These are phyloP conservation scores for Myotis vivesi DNA, from an alignment of 2,797 vertebrate genomes.

Conservation along the genomic window DNA sequence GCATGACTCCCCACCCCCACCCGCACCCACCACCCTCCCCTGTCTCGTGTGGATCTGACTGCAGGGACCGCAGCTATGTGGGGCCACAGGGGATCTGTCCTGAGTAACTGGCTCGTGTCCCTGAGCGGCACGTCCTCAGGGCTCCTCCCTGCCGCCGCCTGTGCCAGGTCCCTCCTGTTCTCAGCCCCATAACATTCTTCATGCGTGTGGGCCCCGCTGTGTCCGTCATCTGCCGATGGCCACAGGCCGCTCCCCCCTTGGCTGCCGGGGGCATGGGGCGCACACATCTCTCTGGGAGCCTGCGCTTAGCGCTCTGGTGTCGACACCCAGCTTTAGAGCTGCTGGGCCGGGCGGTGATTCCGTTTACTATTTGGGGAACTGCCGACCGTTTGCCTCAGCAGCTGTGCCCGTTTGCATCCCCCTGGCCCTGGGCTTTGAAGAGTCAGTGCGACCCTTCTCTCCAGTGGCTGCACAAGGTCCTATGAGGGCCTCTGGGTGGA, in stretches of 20 bases:
- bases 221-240: background rate
- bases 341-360: background rate
- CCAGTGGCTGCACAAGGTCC: background rate
- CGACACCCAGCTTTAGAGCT: no score
- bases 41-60: background rate
- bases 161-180: background rate
- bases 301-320: background rate
- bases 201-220: no score
- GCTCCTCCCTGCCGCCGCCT: no score
- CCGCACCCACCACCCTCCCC: background rate
- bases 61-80: background rate
- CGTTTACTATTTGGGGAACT: background rate
- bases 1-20: background rate
- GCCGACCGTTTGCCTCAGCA: rapidly evolving
- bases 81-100: background rate
- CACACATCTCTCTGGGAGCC: background rate
- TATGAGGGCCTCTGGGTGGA: background rate
- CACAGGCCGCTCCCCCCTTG: background rate
- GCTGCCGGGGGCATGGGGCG: background rate
- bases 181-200: background rate
- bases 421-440: background rate
- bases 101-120: background rate
- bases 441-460: background rate
- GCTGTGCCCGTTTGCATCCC: background rate
- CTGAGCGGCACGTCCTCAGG: background rate